These are phyloP conservation scores for Harpalus rufipes DNA, from an alignment of 2,888 invertebrate species.

Conservation along the genomic window DNA sequence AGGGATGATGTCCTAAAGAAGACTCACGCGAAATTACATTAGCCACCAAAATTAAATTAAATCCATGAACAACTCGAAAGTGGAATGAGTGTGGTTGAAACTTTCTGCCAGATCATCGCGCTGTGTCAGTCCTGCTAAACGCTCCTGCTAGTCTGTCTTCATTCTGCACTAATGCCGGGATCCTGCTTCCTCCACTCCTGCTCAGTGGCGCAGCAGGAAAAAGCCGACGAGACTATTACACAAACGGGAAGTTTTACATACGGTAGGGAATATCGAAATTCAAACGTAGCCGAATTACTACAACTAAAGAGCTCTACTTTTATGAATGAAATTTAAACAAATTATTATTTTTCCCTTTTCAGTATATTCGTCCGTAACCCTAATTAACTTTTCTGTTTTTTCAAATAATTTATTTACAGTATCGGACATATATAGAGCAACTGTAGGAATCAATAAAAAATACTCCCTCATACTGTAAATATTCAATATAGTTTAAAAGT, in stretches of 20 bases:
- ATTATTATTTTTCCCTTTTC: too few relatives aligned
- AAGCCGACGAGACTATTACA: background rate
- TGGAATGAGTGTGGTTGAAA: conserved; percentile 61
- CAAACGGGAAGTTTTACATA: background rate
- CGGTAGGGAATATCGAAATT: too few relatives aligned
- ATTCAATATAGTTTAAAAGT: too few relatives aligned
- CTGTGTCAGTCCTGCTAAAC: conserved; percentile 44
- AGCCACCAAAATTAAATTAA: conserved; percentile 65
- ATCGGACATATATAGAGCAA: too few relatives aligned
- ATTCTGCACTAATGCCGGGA: conserved; percentile 12
- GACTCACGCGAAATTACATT: conserved; percentile 59
- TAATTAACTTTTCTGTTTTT: too few relatives aligned
- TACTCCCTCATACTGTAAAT: too few relatives aligned
- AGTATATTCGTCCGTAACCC: too few relatives aligned
- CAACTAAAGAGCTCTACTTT: too few relatives aligned
- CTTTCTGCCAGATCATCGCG: conserved; percentile 57
- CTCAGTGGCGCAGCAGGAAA: background rate
- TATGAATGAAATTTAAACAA: too few relatives aligned
- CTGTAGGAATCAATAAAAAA: too few relatives aligned
- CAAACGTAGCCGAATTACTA: too few relatives aligned
- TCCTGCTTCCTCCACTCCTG: background rate
- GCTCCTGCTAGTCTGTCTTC: conserved; percentile 8
- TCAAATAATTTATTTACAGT: too few relatives aligned
- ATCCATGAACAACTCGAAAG: conserved; percentile 64
- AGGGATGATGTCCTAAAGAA: conserved; percentile 56